Evolutionary conservation across 2,888 invertebrate genomes (phyloP), one percentile per base, ranked within the genome.

Genomic region (Bhutanitis thaidina): DNA sequence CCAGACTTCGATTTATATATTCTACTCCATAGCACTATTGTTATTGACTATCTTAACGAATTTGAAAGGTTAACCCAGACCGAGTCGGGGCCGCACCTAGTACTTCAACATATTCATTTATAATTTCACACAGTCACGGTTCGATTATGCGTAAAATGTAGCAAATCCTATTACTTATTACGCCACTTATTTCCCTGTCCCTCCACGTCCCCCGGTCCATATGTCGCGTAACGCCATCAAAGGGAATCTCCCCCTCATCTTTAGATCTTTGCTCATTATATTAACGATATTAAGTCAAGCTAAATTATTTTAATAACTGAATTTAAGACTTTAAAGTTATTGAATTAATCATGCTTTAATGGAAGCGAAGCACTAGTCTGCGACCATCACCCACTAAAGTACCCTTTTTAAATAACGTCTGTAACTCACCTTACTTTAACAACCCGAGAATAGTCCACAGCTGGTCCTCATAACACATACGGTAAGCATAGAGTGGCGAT

Each of bases 201-300:
- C 12, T 43, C 12, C 46, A 16, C 39, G 36, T 16, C 20, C 10
- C 38, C 8, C 12, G 10, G 41, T 43, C 41, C 49, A 49, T 49
- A 49, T 49, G 49, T 49, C 41, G 49, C 34, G 12, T 34, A 16
- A 35, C 13, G 32, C 25, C 34, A 49, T 49, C 49, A 49, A 49
- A 49, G 49, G 49, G 49, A 10, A 30, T 8, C 34, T 15, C 36
- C 41, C n/a, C 34, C 36, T 30, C 41, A 15, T 32, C 32, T 16
- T 25, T 13, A 8, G 30, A 46, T 46, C 41, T 35, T 10, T 43
- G 13, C 38, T 49, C 43, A 44, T 50, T 27, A 25, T 14, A 50
- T 50, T 44, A 50, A 43, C 10, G 14, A 43, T 44, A 43, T 43
- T 13, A 43, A 43, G 30, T 30, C 38, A 43, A 30, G 43, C 25